Evolutionary conservation across 2,888 invertebrate genomes (phyloP).

Genomic region (Hirtodrosophila cameraria): DNA sequence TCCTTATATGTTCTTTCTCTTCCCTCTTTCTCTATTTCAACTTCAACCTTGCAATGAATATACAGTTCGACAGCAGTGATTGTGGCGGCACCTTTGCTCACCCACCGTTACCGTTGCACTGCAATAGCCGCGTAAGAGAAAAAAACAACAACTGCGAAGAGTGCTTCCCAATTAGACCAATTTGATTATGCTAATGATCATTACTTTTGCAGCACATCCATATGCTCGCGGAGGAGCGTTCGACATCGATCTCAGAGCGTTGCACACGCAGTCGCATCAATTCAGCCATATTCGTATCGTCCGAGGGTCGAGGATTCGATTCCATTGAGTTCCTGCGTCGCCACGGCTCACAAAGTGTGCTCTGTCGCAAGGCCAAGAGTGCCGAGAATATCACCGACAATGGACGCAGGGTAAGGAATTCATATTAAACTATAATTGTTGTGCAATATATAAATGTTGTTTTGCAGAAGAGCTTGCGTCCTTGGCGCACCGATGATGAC

Average conservation of each 20-base stretch:
- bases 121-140: conserved; percentile 82
- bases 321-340: conserved; percentile 91
- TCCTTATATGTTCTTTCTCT: conserved; percentile 49
- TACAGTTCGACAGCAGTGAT: conserved; percentile 84
- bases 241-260: conserved; percentile 87
- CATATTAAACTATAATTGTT: neutral
- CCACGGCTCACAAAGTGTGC: conserved; percentile 91
- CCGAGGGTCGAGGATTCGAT: conserved; percentile 90
- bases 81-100: conserved; percentile 79
- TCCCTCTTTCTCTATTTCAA: conserved; percentile 24
- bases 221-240: conserved; percentile 88
- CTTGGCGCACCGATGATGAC: conserved; percentile 82
- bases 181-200: conserved; percentile 32
- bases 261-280: conserved; percentile 90
- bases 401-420: conserved; percentile 80
- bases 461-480: conserved; percentile 82
- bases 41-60: conserved; percentile 42
- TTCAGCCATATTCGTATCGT: conserved; percentile 93
- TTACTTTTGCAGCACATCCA: conserved; percentile 87
- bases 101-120: conserved; percentile 83
- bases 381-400: conserved; percentile 88
- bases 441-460: no score
- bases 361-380: conserved; percentile 92
- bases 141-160: conserved; percentile 16
- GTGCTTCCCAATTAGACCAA: conserved; percentile 13